A percentile compares a stretch with the other conserved stretches of the same genome.
Conservation (phyloP, 2,113 vertebrate species). For the Ovis aries region ARS-UI_Ramb_v3.0 NC_056059.1:83331501-83332000, state of each 20-base stretch:
- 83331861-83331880: conserved; percentile 26
- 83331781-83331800: conserved; percentile 26
- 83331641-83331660: neutral
- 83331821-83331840: conserved; percentile 38
- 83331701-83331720: neutral
- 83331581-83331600: conserved; percentile 61
- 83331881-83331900: conserved; percentile 9
- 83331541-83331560: conserved; percentile 38
- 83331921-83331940: conserved; percentile 23
- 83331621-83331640: conserved; percentile 36
- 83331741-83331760: neutral
- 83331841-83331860: conserved; percentile 42
- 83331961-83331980: conserved; percentile 15
- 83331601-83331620: conserved; percentile 25
- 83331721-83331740: neutral
- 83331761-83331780: neutral
- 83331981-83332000: neutral
- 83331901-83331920: conserved; percentile 32
- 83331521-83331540: conserved; percentile 61
- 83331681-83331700: neutral
- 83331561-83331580: conserved; percentile 53
- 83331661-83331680: neutral
- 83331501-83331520: conserved; percentile 53
- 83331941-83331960: neutral
- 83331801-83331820: neutral